Evolutionary conservation across 2,797 vertebrate species (phyloP), one percentile per base, ranked within the genome.

Genomic region (Myotis daubentonii): DNA sequence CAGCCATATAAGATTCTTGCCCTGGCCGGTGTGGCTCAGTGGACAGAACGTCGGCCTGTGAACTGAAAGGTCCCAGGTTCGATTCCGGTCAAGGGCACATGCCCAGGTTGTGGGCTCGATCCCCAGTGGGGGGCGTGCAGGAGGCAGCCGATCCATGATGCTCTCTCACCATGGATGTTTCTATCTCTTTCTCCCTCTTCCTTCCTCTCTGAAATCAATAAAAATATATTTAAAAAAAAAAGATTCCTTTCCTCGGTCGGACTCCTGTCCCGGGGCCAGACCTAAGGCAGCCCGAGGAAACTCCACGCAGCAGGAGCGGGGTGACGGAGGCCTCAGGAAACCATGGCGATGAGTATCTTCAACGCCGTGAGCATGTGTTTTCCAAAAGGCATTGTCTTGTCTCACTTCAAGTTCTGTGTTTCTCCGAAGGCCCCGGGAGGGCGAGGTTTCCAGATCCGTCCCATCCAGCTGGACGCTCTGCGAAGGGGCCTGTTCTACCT

Each of bases 381-480:
- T 36, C 23, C 57, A 41, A 84, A 51, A 51, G 28, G 6, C 60
- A 44, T 66, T 70, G 75, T 70, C n/a, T 84, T 36, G 6, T 85
- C 55, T 84, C 22, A 57, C 28, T 62, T 79, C 55, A 20, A 78
- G n/a, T 19, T 57, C 25, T 81, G 33, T 75, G 16, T 72, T 91
- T 55, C 88, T 28, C 36, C 30, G 17, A 20, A 53, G 68, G 68
- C 44, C n/a, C 28, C 15, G 55, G 57, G 16, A 55, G 12, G 66
- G 23, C 0, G 0, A 10, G 70, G 49, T 28, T 49, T 85, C 22
- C 11, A 19, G 49, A 55, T 17, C 9, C 30, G 47, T 41, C 8
- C 17, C 44, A 6, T 23, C 41, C 30, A 5, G 2, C 1, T 12
- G n/a, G 55, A 41, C 19, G n/a, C 10, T 5, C 44, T n/a, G 0